phyloP scores from a whole-genome alignment of 2,888 invertebrate species.

The Cantharis nigra region DNA sequence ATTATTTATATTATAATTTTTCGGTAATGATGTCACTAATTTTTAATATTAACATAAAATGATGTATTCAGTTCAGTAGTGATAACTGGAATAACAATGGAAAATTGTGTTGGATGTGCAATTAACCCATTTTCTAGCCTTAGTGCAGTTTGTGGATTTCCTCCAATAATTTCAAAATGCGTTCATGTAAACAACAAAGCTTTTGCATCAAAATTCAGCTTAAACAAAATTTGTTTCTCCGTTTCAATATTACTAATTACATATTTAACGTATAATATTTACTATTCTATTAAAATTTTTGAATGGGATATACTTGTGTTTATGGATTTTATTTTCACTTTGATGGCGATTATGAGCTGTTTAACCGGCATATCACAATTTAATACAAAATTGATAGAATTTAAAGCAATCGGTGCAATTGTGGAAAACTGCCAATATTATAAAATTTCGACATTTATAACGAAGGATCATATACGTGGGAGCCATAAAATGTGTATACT shows the following conservation, averaged over 20 bases:
- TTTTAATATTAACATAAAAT: too few relatives aligned
- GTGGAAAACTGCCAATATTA: slow-evolving; percentile 1
- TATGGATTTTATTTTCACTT: not conserved
- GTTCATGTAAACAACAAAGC: not conserved
- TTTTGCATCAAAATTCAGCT: not conserved
- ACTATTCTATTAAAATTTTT: not conserved
- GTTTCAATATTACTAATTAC: not conserved
- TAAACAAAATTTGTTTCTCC: not conserved
- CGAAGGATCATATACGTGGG: not conserved
- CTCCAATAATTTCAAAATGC: not conserved
- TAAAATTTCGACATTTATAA: not conserved
- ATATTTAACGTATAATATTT: not conserved
- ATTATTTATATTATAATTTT: too few relatives aligned
- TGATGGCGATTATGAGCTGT: not conserved
- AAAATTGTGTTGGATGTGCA: not conserved
- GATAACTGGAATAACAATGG: not conserved
- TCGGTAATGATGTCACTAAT: too few relatives aligned
- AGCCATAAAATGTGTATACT: not conserved
- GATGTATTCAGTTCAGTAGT: not conserved
- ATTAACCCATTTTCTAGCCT: not conserved
- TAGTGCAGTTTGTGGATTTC: not conserved
- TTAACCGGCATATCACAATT: not conserved
- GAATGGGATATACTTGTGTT: not conserved
- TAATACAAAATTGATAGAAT: not conserved
- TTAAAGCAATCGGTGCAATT: not conserved